Evolutionary conservation across 2,888 invertebrate species (phyloP).

Genomic region (Chouioia cunea): DNA sequence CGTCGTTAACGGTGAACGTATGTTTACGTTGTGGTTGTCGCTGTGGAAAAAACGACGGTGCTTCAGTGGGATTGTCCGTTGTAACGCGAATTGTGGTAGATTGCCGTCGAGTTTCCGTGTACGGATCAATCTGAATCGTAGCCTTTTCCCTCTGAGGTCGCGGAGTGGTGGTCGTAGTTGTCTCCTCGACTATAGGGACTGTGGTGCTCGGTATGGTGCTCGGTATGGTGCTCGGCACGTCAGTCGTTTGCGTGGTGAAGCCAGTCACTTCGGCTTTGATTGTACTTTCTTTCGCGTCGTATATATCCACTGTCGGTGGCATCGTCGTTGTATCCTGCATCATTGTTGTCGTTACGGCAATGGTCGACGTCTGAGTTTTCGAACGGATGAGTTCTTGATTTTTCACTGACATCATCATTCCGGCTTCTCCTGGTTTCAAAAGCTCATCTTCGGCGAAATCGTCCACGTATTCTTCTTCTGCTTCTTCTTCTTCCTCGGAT

Average conservation of each 20-base stretch:
- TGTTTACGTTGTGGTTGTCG: constrained; percentile 1
- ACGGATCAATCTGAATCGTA: constrained; percentile 30
- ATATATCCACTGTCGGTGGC: neutral
- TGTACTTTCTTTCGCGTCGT: constrained; percentile 32
- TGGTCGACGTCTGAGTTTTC: constrained; percentile 25
- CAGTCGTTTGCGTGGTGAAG: constrained; percentile 23
- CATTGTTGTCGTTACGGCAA: constrained; percentile 24
- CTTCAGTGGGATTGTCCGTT: constrained; percentile 49
- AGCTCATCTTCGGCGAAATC: constrained; percentile 60
- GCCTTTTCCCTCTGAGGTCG: constrained; percentile 9
- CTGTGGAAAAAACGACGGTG: too few species aligned
- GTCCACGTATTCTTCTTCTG: constrained; percentile 53
- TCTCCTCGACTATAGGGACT: too few species aligned
- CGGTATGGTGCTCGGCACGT: constrained; percentile 28
- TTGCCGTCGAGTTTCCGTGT: constrained; percentile 44
- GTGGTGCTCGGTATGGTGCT: constrained; percentile 15
- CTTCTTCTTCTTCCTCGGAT: constrained; percentile 47
- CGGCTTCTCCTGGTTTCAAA: constrained; percentile 61
- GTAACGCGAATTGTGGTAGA: constrained; percentile 46
- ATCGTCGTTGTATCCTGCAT: constrained; percentile 15
- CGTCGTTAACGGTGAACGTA: constrained; percentile 19
- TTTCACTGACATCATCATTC: constrained; percentile 55
- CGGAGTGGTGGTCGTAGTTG: constrained; percentile 1
- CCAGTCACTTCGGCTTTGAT: constrained; percentile 5
- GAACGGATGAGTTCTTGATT: constrained; percentile 28